A percentile compares a stretch with the other conserved stretches of the same genome.
Evolutionary conservation across 2,797 vertebrate genomes (phyloP).

Genomic region (Aplochiton taeniatus): DNA sequence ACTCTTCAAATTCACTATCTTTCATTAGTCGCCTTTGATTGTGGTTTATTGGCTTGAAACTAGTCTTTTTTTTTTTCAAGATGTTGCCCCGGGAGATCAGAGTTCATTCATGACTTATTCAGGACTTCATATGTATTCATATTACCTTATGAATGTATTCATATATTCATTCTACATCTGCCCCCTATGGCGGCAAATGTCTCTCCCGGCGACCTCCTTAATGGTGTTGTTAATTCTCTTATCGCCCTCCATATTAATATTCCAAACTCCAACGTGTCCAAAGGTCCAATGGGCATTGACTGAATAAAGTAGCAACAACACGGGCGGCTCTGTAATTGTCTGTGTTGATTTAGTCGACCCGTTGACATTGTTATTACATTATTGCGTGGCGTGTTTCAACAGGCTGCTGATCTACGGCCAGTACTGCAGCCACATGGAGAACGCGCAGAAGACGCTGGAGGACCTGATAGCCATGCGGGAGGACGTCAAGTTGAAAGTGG

Average conservation of each 20-base stretch:
- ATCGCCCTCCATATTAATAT: conserved; percentile 28
- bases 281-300: neutral
- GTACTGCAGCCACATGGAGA: conserved; percentile 98
- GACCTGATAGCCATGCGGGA: conserved; percentile 88
- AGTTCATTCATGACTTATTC: conserved; percentile 50
- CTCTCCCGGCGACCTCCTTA: conserved; percentile 48
- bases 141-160: conserved; percentile 54
- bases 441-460: conserved; percentile 91
- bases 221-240: conserved; percentile 52
- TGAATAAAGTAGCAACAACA: neutral
- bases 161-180: conserved; percentile 49
- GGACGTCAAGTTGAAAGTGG: conserved; percentile 90
- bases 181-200: conserved; percentile 46
- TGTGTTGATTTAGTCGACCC: neutral
- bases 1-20: conserved; percentile 40
- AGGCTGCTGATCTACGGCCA: conserved; percentile 97
- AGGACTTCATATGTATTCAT: conserved; percentile 48
- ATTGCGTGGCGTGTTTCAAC: conserved; percentile 8
- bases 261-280: conserved; percentile 19
- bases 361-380: neutral
- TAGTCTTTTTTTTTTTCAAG: conserved; percentile 38
- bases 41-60: conserved; percentile 41
- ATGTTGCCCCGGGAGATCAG: conserved; percentile 39
- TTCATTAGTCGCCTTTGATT: conserved; percentile 60
- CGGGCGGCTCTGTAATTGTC: neutral